Conservation (phyloP, 2,113 vertebrate species). For the Anoura caudifer region DNA sequence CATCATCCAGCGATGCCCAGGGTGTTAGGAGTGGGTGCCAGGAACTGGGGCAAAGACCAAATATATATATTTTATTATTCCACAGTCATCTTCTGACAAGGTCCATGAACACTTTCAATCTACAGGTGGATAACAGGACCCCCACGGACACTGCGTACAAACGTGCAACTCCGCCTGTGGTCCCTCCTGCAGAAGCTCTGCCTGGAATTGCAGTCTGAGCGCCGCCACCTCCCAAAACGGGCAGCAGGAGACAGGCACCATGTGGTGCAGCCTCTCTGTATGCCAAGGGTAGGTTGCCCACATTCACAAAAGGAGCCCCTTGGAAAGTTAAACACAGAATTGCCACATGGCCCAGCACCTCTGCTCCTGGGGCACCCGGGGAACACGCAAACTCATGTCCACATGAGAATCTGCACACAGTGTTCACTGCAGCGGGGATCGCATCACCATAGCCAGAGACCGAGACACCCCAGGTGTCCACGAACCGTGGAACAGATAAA, state of each 20-base stretch:
- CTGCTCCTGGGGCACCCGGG: fast-evolving
- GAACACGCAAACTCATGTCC: neutral
- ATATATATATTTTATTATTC: neutral
- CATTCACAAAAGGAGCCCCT: no score
- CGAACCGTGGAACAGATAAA: neutral
- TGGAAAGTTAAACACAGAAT: no score
- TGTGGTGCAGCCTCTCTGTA: neutral
- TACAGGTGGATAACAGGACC: fast-evolving
- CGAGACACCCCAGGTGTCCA: neutral
- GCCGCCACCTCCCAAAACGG: neutral
- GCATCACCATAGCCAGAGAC: no score
- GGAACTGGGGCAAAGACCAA: neutral
- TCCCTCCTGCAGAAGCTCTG: neutral
- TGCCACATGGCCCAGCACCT: neutral
- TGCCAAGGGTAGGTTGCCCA: neutral
- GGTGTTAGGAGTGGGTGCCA: neutral
- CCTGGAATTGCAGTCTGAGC: neutral
- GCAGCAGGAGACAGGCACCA: neutral
- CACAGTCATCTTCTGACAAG: neutral
- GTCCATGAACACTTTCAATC: no score
- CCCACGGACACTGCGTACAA: neutral
- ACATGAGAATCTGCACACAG: no score
- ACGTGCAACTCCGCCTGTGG: fast-evolving
- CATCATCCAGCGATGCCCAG: neutral
- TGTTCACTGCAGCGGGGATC: neutral